Conservation (phyloP, 1,140 invertebrate species). For the Drosophila gunungcola region DNA sequence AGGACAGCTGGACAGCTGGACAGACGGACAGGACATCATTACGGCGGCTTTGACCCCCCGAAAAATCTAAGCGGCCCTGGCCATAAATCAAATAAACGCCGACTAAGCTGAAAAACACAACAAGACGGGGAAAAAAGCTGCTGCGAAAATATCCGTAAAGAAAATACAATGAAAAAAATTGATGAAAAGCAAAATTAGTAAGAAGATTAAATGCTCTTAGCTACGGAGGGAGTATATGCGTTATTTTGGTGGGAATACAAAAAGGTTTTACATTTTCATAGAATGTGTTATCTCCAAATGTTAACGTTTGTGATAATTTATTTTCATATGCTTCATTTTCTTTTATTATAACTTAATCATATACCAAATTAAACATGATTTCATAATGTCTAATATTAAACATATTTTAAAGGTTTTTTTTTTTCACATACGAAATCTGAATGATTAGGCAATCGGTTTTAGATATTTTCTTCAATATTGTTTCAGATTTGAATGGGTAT, state of each 20-base stretch:
- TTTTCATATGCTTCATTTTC: no score
- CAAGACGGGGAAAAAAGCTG: slow-evolving; percentile 11
- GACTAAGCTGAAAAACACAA: slow-evolving; percentile 69
- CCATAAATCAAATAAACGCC: slow-evolving; percentile 80
- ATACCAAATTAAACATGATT: no score
- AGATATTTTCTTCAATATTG: no score
- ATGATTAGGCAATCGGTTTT: no score
- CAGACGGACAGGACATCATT: slow-evolving; percentile 44
- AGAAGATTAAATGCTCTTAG: slow-evolving; percentile 29
- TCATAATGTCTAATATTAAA: no score
- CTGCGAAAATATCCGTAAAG: slow-evolving; percentile 6
- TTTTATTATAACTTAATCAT: no score
- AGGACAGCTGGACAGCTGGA: slow-evolving; percentile 36
- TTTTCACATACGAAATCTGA: no score
- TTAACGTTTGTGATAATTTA: no score
- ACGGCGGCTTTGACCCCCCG: slow-evolving; percentile 28
- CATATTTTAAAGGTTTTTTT: no score
- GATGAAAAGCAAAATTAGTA: slow-evolving; percentile 26
- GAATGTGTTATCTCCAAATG: no score
- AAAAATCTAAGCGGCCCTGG: slow-evolving; percentile 69
- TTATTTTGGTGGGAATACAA: background rate
- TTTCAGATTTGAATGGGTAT: no score
- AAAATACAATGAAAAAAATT: slow-evolving; percentile 24
- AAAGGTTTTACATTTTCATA: background rate
- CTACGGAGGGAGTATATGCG: background rate